phyloP scores from a whole-genome alignment of 2,113 vertebrate genomes.

The Eclectus roratus region DNA sequence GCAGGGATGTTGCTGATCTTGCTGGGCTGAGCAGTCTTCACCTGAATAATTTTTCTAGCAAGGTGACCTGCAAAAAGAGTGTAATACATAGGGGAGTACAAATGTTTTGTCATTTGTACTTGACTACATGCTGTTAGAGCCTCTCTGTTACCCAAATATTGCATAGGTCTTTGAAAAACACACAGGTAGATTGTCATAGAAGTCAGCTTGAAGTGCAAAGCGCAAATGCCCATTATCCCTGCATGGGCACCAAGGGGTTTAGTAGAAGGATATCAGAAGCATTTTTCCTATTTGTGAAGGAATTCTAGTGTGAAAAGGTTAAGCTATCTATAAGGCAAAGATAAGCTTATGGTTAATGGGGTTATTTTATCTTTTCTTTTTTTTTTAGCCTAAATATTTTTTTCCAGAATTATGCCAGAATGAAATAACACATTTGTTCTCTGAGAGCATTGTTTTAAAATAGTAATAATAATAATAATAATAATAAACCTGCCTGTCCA shows the following conservation, averaged over 20 bases:
- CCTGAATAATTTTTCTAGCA: background rate
- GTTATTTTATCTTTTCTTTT: background rate
- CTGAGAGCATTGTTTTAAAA: background rate
- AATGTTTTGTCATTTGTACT: background rate
- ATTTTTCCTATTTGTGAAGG: background rate
- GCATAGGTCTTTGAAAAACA: background rate
- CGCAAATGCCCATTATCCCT: background rate
- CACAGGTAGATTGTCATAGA: background rate
- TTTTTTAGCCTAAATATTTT: background rate
- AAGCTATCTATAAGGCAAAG: background rate
- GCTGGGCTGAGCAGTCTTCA: background rate
- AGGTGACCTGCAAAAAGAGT: background rate
- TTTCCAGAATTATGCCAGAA: background rate
- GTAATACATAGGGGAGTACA: background rate
- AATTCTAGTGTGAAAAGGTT: background rate
- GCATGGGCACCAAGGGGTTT: background rate
- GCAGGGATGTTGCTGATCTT: background rate
- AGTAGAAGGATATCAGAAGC: background rate
- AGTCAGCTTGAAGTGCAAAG: background rate
- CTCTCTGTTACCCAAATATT: background rate
- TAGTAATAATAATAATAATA: background rate
- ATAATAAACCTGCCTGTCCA: background rate
- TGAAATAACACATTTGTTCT: background rate
- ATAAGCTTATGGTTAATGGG: background rate
- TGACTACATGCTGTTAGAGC: background rate